Conservation (phyloP, 2,888 invertebrate genomes). For the Leptogaster cylindrica region DNA sequence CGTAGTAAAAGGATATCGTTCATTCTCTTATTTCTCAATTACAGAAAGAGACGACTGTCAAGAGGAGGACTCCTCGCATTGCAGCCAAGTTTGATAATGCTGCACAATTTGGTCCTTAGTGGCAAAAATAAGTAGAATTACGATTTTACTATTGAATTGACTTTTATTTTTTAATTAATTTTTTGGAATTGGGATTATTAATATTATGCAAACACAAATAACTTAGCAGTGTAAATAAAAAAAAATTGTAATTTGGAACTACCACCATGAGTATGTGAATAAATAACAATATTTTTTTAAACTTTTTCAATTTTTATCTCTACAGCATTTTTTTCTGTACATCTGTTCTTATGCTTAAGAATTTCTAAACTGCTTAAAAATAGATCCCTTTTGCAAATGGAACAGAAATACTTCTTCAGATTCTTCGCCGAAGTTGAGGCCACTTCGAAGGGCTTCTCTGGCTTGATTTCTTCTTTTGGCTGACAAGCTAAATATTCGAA, state of each 20-base stretch:
- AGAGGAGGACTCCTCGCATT: slow-evolving; percentile 52
- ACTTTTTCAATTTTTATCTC: too few species aligned
- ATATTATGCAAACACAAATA: not conserved
- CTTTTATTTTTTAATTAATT: not conserved
- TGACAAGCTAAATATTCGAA: slow-evolving; percentile 10
- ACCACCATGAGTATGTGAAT: too few species aligned
- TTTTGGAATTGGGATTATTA: not conserved
- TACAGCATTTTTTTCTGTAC: too few species aligned
- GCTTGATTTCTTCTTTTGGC: not conserved
- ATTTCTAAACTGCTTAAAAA: slow-evolving; percentile 82
- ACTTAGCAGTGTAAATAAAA: not conserved
- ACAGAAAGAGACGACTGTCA: not conserved
- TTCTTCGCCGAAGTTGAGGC: not conserved
- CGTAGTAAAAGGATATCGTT: too few species aligned
- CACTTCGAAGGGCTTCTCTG: too few species aligned
- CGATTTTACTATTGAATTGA: not conserved
- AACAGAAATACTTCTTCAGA: slow-evolving; percentile 68
- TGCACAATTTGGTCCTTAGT: not conserved
- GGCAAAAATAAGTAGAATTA: not conserved
- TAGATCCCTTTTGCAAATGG: slow-evolving; percentile 71
- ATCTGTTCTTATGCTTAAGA: slow-evolving; percentile 79
- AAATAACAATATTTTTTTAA: too few species aligned
- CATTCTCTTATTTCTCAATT: not conserved
- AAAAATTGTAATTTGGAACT: too few species aligned
- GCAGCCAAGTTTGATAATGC: slow-evolving; percentile 49